A percentile compares a stretch with the other conserved stretches of the same genome.
Evolutionary conservation across 2,113 vertebrate genomes (phyloP).

Genomic region (Hymenochirus boettgeri): DNA sequence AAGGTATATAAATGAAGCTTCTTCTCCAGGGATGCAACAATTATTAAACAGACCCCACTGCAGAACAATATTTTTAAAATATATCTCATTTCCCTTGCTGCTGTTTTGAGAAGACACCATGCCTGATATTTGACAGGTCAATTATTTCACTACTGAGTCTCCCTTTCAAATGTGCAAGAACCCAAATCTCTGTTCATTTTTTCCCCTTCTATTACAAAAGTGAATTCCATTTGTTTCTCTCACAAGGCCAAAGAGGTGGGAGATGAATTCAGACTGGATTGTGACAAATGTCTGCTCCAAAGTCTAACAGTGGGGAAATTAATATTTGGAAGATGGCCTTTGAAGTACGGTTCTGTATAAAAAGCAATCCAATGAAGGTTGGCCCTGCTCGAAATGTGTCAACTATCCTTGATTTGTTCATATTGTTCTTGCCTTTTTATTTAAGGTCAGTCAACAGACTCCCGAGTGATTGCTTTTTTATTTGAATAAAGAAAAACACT

Average conservation of each 20-base stretch:
- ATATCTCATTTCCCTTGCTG: conserved; percentile 74
- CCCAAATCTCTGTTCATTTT: conserved; percentile 72
- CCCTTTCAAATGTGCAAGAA: conserved; percentile 63
- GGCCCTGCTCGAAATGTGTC: conserved; percentile 35
- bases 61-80: conserved; percentile 69
- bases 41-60: conserved; percentile 58
- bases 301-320: conserved; percentile 53
- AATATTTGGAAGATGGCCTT: conserved; percentile 50
- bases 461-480: conserved; percentile 26
- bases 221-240: conserved; percentile 62
- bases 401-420: conserved; percentile 37
- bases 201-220: conserved; percentile 57
- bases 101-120: conserved; percentile 59
- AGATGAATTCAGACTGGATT: conserved; percentile 66
- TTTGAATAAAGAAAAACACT: conserved; percentile 7
- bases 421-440: conserved; percentile 17
- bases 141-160: conserved; percentile 73
- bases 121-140: conserved; percentile 83
- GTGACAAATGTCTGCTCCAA: conserved; percentile 68
- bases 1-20: conserved; percentile 50
- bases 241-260: conserved; percentile 64
- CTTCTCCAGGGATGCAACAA: conserved; percentile 48
- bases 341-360: conserved; percentile 41
- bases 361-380: conserved; percentile 39
- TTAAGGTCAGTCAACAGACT: conserved; percentile 3